phyloP scores from a whole-genome alignment of 1,140 invertebrate genomes.

The Trachymyrmex septentrionalis region DNA sequence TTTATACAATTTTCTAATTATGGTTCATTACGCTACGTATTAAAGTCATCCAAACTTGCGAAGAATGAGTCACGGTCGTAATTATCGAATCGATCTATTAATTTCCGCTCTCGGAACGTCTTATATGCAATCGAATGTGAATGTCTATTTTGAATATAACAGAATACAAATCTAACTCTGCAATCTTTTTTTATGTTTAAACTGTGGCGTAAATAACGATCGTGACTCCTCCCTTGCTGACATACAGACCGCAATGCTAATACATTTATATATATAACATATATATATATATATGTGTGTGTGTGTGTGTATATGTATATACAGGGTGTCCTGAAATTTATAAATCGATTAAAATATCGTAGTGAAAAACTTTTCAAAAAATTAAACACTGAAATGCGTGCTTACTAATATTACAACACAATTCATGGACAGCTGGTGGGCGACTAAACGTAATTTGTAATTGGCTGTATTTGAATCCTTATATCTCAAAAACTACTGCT shows the following conservation, averaged over 20 bases:
- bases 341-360: too few species aligned
- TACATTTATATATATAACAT: not conserved
- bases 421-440: too few species aligned
- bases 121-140: not conserved
- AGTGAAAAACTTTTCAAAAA: too few species aligned
- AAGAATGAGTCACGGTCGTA: not conserved
- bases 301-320: not conserved
- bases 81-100: slow-evolving; percentile 17
- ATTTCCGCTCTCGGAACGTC: not conserved
- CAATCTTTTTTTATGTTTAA: not conserved
- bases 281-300: not conserved
- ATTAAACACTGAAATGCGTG: too few species aligned
- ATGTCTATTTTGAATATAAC: not conserved
- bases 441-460: too few species aligned
- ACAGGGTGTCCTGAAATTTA: not conserved
- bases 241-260: not conserved
- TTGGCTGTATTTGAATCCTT: too few species aligned
- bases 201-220: not conserved
- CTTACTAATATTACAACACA: too few species aligned
- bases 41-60: not conserved
- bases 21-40: not conserved
- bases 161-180: not conserved
- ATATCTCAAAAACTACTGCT: too few species aligned
- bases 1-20: slow-evolving; percentile 29
- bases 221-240: not conserved